A percentile compares a stretch with the other conserved stretches of the same genome.
These are phyloP conservation scores for Agrilus mali DNA, from an alignment of 2,888 invertebrate genomes.

Conservation along the genomic window DNA sequence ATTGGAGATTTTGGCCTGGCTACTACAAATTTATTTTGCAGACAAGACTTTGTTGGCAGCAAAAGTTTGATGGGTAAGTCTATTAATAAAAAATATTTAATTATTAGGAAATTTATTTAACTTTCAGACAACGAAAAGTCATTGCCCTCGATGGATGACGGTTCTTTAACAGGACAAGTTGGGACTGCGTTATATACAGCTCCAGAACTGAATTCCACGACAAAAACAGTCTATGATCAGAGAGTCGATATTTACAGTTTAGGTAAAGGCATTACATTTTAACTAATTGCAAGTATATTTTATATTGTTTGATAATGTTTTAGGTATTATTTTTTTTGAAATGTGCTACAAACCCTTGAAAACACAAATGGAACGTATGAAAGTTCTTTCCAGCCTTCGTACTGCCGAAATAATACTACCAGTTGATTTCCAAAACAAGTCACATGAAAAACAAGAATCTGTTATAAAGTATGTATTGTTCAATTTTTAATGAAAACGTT, in stretches of 20 bases:
- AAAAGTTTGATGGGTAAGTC: conserved; percentile 19
- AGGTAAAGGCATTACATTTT: conserved; percentile 38
- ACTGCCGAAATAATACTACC: conserved; percentile 60
- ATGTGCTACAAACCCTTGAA: conserved; percentile 80
- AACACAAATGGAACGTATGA: conserved; percentile 83
- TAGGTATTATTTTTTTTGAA: conserved; percentile 86
- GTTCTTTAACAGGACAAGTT: conserved; percentile 64
- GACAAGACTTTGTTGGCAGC: conserved; percentile 16
- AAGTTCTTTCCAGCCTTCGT: conserved; percentile 62
- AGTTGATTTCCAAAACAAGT: conserved; percentile 44
- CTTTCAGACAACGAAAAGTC: conserved; percentile 20
- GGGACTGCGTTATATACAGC: conserved; percentile 94
- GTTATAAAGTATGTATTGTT: conserved; percentile 43
- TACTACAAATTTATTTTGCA: conserved; percentile 52
- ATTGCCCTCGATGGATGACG: conserved; percentile 27
- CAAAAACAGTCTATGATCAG: conserved; percentile 71
- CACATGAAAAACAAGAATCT: conserved; percentile 44
- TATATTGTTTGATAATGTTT: background rate
- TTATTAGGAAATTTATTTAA: conserved; percentile 2
- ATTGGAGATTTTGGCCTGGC: conserved; percentile 98
- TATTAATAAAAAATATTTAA: background rate
- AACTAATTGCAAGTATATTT: background rate
- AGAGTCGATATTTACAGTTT: conserved; percentile 58
- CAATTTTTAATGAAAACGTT: background rate
- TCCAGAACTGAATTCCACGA: conserved; percentile 69